A percentile compares a stretch with the other conserved stretches of the same genome.
phyloP scores from a whole-genome alignment of 2,113 vertebrate genomes.

The Phaetusa simplex region DNA sequence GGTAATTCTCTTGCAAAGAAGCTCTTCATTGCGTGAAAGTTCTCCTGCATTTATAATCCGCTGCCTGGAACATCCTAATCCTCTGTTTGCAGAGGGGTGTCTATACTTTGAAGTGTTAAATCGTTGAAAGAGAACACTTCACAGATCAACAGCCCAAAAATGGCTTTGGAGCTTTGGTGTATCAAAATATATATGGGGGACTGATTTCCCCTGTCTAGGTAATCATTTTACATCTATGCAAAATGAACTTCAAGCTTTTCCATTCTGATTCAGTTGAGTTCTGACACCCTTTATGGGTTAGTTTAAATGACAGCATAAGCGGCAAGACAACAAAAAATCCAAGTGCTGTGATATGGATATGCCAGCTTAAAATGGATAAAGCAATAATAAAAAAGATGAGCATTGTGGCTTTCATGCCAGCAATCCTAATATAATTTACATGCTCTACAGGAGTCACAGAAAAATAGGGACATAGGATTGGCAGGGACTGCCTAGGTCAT shows the following conservation, averaged over 20 bases:
- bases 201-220: not conserved
- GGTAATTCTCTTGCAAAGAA: not conserved
- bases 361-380: conserved; percentile 24
- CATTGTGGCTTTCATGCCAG: not conserved
- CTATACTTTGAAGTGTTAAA: not conserved
- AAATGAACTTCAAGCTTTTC: not conserved
- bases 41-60: not conserved
- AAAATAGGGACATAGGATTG: not conserved
- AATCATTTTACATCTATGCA: not conserved
- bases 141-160: not conserved
- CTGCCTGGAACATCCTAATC: not conserved
- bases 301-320: not conserved
- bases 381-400: conserved; percentile 39
- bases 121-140: not conserved
- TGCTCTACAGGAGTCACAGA: not conserved
- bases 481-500: not conserved
- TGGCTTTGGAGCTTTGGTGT: not conserved
- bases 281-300: not conserved
- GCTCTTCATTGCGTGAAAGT: not conserved
- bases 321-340: not conserved
- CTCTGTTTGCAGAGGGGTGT: not conserved
- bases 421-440: not conserved
- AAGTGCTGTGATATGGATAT: not conserved
- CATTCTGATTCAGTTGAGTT: not conserved
- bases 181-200: not conserved